Evolutionary conservation across 2,113 vertebrate genomes (phyloP), one percentile per base, ranked within the genome.

Genomic region (Macrotus californicus): DNA sequence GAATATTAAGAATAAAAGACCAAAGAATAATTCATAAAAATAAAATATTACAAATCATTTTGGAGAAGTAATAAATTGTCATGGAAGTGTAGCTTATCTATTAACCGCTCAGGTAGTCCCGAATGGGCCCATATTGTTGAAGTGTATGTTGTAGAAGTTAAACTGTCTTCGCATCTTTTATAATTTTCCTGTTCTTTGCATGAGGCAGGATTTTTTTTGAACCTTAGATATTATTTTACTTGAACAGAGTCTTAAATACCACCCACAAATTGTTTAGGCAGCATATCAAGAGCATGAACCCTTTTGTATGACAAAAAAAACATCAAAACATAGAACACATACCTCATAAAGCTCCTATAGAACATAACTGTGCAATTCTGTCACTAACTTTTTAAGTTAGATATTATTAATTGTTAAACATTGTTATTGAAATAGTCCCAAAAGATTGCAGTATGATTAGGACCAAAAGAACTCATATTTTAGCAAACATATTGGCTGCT

Each of bases 391-490:
- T 80, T 29, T 46, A 15, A 76, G 77, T 91, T 94, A 61, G 6
- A 61, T 84, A 75, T 91, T 97, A 93, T 95, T 97, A 87, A 89
- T 97, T 97, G 94, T 95, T 96, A 87, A 76, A 90, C 41, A 97
- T 96, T 98, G 64, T 94, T 96, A 97, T 94, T 97, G 97, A 98
- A 97, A 87, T 24, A 6, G 4, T 93, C 66, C 88, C 93, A 31
- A 24, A 59, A 97, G 96, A 98, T 97, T 97, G 93, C 39, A 93
- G 31, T 77, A 18, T 96, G 96, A 98, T 98, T 98, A 97, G 84
- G 43, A 90, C 29, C n/a, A 94, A 96, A 93, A 97, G 73, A 96
- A 97, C 95, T 87, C 93, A 87, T 24, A 54, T 93, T 96, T 91
- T 75, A 97, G 91, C 90, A 92, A 98, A 97, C 94, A 70, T 92